These are phyloP conservation scores for Calliphora vomitoria DNA, from an alignment of 2,888 invertebrate genomes.

Conservation along the genomic window DNA sequence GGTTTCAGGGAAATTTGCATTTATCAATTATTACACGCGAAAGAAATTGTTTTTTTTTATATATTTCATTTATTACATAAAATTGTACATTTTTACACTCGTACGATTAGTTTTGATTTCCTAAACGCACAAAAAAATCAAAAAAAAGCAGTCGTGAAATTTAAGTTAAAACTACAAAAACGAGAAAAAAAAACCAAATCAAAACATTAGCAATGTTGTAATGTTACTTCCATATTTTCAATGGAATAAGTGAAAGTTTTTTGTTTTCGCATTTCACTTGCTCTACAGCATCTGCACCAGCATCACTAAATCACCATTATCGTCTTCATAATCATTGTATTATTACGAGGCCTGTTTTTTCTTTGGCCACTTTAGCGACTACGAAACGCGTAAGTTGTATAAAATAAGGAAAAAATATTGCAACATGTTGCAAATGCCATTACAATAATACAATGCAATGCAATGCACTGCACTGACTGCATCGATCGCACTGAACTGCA, in stretches of 20 bases:
- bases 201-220: conserved; percentile 42
- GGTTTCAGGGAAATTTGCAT: no score
- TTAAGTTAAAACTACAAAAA: conserved; percentile 36
- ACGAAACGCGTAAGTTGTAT: conserved; percentile 25
- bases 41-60: not conserved
- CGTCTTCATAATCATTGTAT: conserved; percentile 27
- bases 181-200: conserved; percentile 1
- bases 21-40: not conserved
- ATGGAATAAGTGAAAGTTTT: conserved; percentile 70
- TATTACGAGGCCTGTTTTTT: conserved; percentile 27
- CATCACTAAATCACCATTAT: conserved; percentile 23
- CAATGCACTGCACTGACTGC: not conserved
- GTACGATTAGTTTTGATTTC: not conserved
- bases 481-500: not conserved
- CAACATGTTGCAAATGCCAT: conserved; percentile 44
- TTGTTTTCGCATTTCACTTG: conserved; percentile 62
- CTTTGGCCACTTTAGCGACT: not conserved
- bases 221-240: conserved; percentile 51
- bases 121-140: conserved; percentile 8
- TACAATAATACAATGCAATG: not conserved
- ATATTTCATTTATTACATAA: conserved; percentile 46
- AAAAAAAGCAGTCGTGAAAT: conserved; percentile 17
- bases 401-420: conserved; percentile 21
- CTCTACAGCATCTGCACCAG: conserved; percentile 40
- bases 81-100: conserved; percentile 18